These are phyloP conservation scores for Diplosoma virens DNA, from an alignment of 23 tunicate genomes.

Conservation along the genomic window DNA sequence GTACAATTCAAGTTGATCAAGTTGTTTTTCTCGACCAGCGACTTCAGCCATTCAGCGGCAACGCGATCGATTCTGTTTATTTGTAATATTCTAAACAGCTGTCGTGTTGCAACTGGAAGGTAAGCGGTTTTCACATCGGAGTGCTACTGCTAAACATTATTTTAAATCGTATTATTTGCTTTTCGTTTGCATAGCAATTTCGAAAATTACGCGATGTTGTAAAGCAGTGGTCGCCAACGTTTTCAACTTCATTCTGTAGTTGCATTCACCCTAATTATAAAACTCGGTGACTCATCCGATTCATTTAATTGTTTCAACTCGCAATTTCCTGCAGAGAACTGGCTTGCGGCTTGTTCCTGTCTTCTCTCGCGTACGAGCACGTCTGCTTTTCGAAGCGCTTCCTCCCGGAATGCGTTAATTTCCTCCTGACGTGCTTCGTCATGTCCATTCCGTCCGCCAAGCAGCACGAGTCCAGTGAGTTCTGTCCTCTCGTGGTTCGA, in stretches of 20 bases:
- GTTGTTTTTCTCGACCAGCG: slow-evolving; percentile 77
- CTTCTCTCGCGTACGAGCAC: slow-evolving; percentile 65
- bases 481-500: background rate
- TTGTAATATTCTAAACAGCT: slow-evolving; percentile 42
- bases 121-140: slow-evolving; percentile 18
- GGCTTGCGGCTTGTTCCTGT: slow-evolving; percentile 53
- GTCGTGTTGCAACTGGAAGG: slow-evolving; percentile 36
- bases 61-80: slow-evolving; percentile 77
- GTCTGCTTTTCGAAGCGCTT: slow-evolving; percentile 66
- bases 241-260: too few species aligned
- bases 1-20: slow-evolving; percentile 83
- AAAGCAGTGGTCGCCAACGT: too few species aligned
- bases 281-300: too few species aligned
- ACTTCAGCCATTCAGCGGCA: slow-evolving; percentile 63
- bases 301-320: too few species aligned
- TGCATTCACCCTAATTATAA: too few species aligned
- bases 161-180: too few species aligned
- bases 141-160: too few species aligned
- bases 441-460: slow-evolving; percentile 32
- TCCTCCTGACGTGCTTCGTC: slow-evolving; percentile 38
- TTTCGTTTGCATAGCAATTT: too few species aligned
- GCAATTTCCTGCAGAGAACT: slow-evolving; percentile 65
- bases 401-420: slow-evolving; percentile 80
- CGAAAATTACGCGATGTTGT: too few species aligned
- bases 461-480: background rate